Evolutionary conservation across 2,888 invertebrate genomes (phyloP), one percentile per base, ranked within the genome.

Genomic region (Ichneumoninae sp.): DNA sequence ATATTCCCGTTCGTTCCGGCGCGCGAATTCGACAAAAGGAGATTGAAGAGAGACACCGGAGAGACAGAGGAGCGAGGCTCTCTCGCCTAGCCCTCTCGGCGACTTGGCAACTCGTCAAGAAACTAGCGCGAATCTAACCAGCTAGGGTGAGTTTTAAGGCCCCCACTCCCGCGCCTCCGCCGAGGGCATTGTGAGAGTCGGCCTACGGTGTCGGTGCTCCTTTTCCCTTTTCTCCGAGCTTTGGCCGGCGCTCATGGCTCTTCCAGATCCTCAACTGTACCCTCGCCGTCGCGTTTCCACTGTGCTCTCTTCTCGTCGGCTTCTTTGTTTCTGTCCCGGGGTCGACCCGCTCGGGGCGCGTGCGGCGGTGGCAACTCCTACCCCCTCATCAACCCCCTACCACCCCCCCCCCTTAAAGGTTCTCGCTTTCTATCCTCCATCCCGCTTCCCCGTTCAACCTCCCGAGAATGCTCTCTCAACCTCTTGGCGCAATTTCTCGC

Each of bases 91-190:
- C 89, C 86, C 89, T 88, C 91, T 89, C 89, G 89, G 90, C 90
- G 91, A 93, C 91, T 93, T 93, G 93, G 93, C 93, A 93, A 91
- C 92, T 91, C 93, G 92, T 92, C 93, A 93, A 93, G 93, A 92
- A 92, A 91, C 92, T 91, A 90, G 91, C 92, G 91, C 91, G 92
- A 92, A 92, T 92, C 92, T 93, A 93, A 92, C 92, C 82, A 88
- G 83, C 81, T 79, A 79, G 81, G 73, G 65, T 36, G 74, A 75
- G 54, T 85, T 85, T 85, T 80, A 83, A 85, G 79, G 82, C 82
- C 63, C 36, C 22, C 50, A 47, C 75, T 57, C 52, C 22, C 54
- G 8, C 54, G 8, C 54, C 73, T 22, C 36, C 77, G 47, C 71
- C 71, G 66, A 71, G 71, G 79, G 86, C 85, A 88, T 87, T 90